Percentiles rank a stretch among this genome's conserved stretches.
phyloP scores from a whole-genome alignment of 2,888 invertebrate genomes.

The Leucania comma region DNA sequence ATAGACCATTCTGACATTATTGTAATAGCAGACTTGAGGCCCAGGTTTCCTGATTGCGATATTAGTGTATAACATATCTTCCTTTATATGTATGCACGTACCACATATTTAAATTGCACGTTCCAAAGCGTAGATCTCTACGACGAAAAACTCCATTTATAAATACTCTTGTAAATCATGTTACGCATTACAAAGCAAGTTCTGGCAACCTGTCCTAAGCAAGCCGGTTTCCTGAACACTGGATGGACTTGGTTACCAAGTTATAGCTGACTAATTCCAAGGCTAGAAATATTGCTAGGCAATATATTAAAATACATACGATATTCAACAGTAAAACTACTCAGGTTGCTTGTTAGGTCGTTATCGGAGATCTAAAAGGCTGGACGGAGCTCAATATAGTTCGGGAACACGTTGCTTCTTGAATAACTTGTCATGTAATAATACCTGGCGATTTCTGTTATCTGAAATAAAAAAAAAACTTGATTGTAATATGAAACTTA shows the following conservation, averaged over 20 bases:
- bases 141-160: too few species aligned
- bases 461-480: background rate
- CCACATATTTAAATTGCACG: too few species aligned
- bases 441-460: background rate
- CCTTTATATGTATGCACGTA: too few species aligned
- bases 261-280: background rate
- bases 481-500: background rate
- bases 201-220: slow-evolving; percentile 2
- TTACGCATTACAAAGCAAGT: background rate
- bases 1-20: too few species aligned
- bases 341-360: slow-evolving; percentile 38
- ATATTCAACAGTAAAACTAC: slow-evolving; percentile 18
- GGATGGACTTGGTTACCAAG: background rate
- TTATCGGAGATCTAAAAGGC: slow-evolving; percentile 43
- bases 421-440: slow-evolving; percentile 36
- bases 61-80: too few species aligned
- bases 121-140: too few species aligned
- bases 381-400: slow-evolving; percentile 28
- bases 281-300: slow-evolving; percentile 17
- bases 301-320: slow-evolving; percentile 45
- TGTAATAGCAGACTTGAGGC: too few species aligned
- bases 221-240: slow-evolving; percentile 27
- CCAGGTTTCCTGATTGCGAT: too few species aligned
- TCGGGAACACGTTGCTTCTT: slow-evolving; percentile 1
- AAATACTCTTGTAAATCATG: too few species aligned